These are phyloP conservation scores for Pseudochirops corinnae DNA, from an alignment of 2,797 vertebrate species.

Conservation along the genomic window DNA sequence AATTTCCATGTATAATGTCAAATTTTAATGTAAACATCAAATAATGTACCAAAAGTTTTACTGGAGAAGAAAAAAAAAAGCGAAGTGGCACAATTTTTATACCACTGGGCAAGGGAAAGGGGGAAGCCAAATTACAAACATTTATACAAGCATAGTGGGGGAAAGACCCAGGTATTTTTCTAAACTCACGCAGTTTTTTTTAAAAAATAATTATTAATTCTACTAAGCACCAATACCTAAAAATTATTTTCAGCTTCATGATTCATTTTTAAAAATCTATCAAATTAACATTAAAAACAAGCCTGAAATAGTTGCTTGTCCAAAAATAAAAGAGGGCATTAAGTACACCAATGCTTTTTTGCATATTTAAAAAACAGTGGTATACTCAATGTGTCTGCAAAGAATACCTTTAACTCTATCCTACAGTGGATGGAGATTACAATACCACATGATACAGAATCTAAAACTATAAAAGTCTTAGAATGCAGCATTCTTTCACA, in stretches of 20 bases:
- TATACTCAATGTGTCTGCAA: conserved; percentile 81
- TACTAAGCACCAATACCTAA: conserved; percentile 91
- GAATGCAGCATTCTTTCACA: conserved; percentile 87
- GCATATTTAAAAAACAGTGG: conserved; percentile 85
- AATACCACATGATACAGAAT: conserved; percentile 82
- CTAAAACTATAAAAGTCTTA: conserved; percentile 87
- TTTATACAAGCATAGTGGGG: conserved; percentile 94
- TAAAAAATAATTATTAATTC: conserved; percentile 91
- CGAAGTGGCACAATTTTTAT: conserved; percentile 91
- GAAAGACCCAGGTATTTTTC: conserved; percentile 83
- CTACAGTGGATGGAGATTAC: conserved; percentile 83
- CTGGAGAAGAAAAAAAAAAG: conserved; percentile 67
- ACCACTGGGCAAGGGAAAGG: conserved; percentile 86
- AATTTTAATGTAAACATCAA: conserved; percentile 97
- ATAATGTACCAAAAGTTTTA: conserved; percentile 93
- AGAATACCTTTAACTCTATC: conserved; percentile 84
- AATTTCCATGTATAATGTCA: conserved; percentile 94
- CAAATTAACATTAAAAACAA: conserved; percentile 90
- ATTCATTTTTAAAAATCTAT: conserved; percentile 88
- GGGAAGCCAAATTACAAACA: conserved; percentile 91
- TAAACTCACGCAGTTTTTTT: conserved; percentile 89
- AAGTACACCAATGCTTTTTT: conserved; percentile 83
- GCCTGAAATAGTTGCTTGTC: conserved; percentile 86
- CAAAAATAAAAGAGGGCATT: conserved; percentile 83
- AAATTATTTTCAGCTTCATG: conserved; percentile 89